Evolutionary conservation across 1,140 invertebrate species (phyloP).

Genomic region (Antheraea mylitta): DNA sequence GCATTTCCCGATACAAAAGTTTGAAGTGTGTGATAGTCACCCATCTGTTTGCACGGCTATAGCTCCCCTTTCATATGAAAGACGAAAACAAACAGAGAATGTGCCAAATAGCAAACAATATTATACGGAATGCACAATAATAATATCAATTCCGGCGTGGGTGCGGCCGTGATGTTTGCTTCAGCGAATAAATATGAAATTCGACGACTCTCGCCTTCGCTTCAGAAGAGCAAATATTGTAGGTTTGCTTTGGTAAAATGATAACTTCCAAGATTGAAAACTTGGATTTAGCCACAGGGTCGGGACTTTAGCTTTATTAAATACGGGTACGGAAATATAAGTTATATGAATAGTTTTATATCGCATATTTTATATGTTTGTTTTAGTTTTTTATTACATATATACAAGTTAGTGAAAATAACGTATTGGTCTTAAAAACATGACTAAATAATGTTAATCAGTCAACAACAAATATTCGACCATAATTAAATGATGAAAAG

Average conservation of each 20-base stretch:
- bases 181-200: constrained; percentile 77
- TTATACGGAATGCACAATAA: constrained; percentile 79
- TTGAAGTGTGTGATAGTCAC: constrained; percentile 58
- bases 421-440: neutral
- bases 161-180: constrained; percentile 57
- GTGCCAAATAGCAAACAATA: constrained; percentile 79
- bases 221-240: constrained; percentile 73
- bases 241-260: constrained; percentile 77
- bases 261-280: constrained; percentile 76
- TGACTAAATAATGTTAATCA: neutral
- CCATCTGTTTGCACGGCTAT: constrained; percentile 67
- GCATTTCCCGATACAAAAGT: constrained; percentile 58
- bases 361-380: neutral
- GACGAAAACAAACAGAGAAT: constrained; percentile 77
- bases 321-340: neutral
- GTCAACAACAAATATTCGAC: neutral
- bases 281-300: constrained; percentile 54
- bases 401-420: neutral
- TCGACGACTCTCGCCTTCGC: constrained; percentile 66
- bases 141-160: constrained; percentile 74
- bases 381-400: too few species aligned
- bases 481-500: neutral
- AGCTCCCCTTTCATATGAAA: constrained; percentile 77
- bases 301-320: neutral
- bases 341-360: neutral